phyloP scores from a whole-genome alignment of 2,113 vertebrate genomes.

The Gopherus flavomarginatus region DNA sequence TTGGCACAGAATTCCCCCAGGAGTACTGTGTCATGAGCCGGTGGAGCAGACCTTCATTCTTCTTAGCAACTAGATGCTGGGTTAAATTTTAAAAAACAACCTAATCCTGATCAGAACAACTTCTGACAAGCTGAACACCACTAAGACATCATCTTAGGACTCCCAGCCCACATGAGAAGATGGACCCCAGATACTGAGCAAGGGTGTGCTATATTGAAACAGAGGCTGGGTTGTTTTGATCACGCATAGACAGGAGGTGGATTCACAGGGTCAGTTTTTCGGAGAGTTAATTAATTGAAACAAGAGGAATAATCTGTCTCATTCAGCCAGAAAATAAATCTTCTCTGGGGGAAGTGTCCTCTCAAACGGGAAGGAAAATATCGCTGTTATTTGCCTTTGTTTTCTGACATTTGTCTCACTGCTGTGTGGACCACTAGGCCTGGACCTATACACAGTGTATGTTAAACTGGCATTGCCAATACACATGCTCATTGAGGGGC shows the following conservation, averaged over 20 bases:
- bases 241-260: too few species aligned
- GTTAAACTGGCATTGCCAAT: too few species aligned
- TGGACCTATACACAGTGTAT: too few species aligned
- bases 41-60: background rate
- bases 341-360: too few species aligned
- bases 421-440: too few species aligned
- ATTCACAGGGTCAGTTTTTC: too few species aligned
- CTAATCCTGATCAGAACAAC: background rate
- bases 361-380: background rate
- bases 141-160: background rate
- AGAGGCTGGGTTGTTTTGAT: too few species aligned
- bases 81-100: background rate
- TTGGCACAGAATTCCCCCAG: background rate
- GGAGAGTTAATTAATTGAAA: too few species aligned
- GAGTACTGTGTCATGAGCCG: constrained; percentile 10
- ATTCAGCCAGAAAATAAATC: background rate
- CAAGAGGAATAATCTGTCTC: background rate
- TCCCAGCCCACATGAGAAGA: too few species aligned
- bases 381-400: background rate
- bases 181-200: too few species aligned
- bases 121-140: background rate
- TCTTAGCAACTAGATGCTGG: background rate
- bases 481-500: too few species aligned
- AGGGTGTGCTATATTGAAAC: too few species aligned
- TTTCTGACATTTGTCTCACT: background rate